Base-by-base conservation (phyloP, 1,140 invertebrate species). In the Zaprionus africanus region DNA sequence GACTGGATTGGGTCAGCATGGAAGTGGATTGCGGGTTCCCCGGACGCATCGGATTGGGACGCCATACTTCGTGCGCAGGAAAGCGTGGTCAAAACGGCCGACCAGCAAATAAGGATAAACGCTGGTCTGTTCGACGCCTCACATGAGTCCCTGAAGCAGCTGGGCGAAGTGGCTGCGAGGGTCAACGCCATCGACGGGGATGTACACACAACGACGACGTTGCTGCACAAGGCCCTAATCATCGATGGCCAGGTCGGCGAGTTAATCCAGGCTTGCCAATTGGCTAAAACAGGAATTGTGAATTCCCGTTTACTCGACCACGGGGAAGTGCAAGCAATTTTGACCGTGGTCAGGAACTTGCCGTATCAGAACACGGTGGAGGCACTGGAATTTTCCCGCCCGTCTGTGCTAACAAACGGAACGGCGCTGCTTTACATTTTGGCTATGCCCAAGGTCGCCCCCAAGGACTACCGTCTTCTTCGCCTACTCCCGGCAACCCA, bases 201-300 rank as follows among this genome's bases (percentile, higher is more conserved):
- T 6, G 7, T 13, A n/a, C 56, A 58, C 26, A 15, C 22, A 1
- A 4, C 31, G 4, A 72, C 54, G 4, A n/a, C 56, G 0, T 1
- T 51, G 4, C 22, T 72, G 22, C 61, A 72, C n/a, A 72, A 72
- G 1, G 56, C 61, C 5, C 24, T 73, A 11, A 73, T 66, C 9
- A 15, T 66, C 3, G 26, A 17, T 4, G 54, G 34, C 0, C 51
- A 64, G 26, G 61, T 64, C 15, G 11, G 34, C 19, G 43, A 72
- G 17, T 19, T 72, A 2, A 65, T 46, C 9, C 26, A 62, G 12
- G 43, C 56, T 2, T 72, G 62, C 9, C 56, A 66, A 11, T 17
- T 66, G 6, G 70, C 62, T 4, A 73, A 58, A 4, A n/a, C 36
- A 4, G 26, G n/a, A 5, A 59, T 46, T 2, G 38, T 70, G 7